Evolutionary conservation across 2,797 vertebrate species (phyloP).

Genomic region (Acipenser ruthenus): DNA sequence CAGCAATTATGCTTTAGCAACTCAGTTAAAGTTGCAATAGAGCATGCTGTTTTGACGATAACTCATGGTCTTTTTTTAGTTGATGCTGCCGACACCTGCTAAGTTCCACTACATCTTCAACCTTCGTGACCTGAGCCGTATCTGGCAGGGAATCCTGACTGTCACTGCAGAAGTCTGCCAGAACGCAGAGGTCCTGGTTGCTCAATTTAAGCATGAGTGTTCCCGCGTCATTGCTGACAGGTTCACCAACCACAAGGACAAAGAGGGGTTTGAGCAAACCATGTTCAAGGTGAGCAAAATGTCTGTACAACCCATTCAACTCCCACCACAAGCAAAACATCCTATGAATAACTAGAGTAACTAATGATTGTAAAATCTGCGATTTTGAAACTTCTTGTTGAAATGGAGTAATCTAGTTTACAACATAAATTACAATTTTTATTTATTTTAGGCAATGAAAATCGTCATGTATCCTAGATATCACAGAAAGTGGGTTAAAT

Average conservation of each 20-base stretch:
- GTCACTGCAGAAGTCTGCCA: slow-evolving; percentile 45
- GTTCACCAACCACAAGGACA: slow-evolving; percentile 61
- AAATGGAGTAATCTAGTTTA: no score
- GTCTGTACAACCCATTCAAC: no score
- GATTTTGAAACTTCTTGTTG: no score
- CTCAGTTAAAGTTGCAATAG: no score
- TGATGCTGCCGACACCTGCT: slow-evolving; percentile 54
- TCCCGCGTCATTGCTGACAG: slow-evolving; percentile 68
- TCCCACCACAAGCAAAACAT: slow-evolving; percentile 4
- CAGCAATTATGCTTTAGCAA: no score
- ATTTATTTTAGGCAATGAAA: no score
- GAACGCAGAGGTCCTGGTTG: slow-evolving; percentile 38
- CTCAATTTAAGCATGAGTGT: slow-evolving; percentile 50
- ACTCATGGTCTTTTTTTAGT: neutral
- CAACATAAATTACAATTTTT: no score
- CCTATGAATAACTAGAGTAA: neutral
- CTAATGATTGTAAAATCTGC: no score
- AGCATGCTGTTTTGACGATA: no score
- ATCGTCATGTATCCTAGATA: no score
- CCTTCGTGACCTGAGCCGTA: slow-evolving; percentile 50
- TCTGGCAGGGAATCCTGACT: slow-evolving; percentile 53
- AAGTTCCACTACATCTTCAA: slow-evolving; percentile 57
- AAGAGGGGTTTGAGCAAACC: slow-evolving; percentile 50
- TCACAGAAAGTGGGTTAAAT: no score
- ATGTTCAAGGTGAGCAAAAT: slow-evolving; percentile 50